Base-by-base conservation (phyloP, 2,113 vertebrate genomes). In the Isichthys henryi region DNA sequence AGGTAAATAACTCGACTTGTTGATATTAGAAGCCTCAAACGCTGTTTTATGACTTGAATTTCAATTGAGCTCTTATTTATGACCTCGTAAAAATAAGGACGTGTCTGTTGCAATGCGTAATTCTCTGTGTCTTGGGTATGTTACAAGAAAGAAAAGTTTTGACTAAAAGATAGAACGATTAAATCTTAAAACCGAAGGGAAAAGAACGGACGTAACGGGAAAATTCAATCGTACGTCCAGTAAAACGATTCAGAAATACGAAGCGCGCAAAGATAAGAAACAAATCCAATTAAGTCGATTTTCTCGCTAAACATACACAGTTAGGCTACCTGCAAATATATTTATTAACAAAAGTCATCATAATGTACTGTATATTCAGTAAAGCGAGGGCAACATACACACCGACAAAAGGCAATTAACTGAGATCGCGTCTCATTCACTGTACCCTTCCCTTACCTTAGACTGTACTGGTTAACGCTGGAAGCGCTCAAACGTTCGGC, bases 21-120 rank as follows among this genome's bases (percentile, higher is more conserved):
- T 56, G 49, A 90, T 87, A 88, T 80, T 80, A 83, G 70, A 80
- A 83, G 39, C 46, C 48, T 39, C 46, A 77, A 50, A 90, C 56
- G 21, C 11, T 39, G 46, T 70, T 93, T 93, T 91, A 91, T 92
- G 90, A 92, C 91, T 91, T 90, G 91, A 93, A 87, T 91, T 92
- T 90, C 93, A 92, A 84, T 91, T 89, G 92, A 92, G 91, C 90
- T 90, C 88, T 91, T 89, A 92, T 94, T 91, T 92, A 93, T 88
- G 91, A 89, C 91, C 88, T 84, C 88, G 91, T 90, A 70, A 83
- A 83, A 83, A 89, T 56, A 53, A 84, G 74, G 52, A 88, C 58
- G 21, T 11, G n/a, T 88, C 58, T 46, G 17, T 21, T 46, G 77
- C 50, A 11, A 4, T 43, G 88, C 80, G 31, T 19, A 56, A 89